phyloP scores from a whole-genome alignment of 2,888 invertebrate species.

The Oxyteleia sp. region DNA sequence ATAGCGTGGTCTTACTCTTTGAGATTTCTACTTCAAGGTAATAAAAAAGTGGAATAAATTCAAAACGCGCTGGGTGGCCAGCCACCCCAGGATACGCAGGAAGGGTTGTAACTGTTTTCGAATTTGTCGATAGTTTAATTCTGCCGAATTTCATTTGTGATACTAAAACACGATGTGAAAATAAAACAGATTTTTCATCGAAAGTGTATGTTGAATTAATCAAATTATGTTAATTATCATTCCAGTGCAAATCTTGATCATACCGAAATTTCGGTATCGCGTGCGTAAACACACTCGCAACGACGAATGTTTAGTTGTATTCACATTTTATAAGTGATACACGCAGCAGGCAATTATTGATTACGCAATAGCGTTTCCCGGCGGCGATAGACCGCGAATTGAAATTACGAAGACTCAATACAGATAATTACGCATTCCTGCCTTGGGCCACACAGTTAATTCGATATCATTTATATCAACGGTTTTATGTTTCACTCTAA shows the following conservation, averaged over 20 bases:
- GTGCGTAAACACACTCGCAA: background rate
- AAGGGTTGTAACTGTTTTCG: no score
- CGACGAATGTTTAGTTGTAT: conserved; percentile 32
- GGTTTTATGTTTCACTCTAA: conserved; percentile 64
- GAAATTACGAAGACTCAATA: conserved; percentile 66
- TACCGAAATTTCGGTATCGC: background rate
- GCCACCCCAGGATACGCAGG: no score
- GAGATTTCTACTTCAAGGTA: no score
- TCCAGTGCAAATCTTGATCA: background rate
- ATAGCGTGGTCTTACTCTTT: no score
- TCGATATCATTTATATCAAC: conserved; percentile 71
- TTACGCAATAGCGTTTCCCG: conserved; percentile 55
- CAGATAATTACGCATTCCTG: conserved; percentile 66
- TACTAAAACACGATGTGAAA: no score
- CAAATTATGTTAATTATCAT: conserved; percentile 10
- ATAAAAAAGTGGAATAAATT: no score
- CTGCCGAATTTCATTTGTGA: no score
- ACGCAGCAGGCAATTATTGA: conserved; percentile 55
- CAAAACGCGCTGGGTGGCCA: no score
- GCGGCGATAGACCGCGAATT: conserved; percentile 62
- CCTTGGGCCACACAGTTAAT: conserved; percentile 71
- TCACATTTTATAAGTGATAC: conserved; percentile 34
- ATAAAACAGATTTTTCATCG: no score
- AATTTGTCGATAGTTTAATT: no score
- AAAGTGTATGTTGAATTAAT: background rate